Evolutionary conservation across 1,140 invertebrate genomes (phyloP), one percentile per base, ranked within the genome.

Genomic region (Akabosia matsudoensis): DNA sequence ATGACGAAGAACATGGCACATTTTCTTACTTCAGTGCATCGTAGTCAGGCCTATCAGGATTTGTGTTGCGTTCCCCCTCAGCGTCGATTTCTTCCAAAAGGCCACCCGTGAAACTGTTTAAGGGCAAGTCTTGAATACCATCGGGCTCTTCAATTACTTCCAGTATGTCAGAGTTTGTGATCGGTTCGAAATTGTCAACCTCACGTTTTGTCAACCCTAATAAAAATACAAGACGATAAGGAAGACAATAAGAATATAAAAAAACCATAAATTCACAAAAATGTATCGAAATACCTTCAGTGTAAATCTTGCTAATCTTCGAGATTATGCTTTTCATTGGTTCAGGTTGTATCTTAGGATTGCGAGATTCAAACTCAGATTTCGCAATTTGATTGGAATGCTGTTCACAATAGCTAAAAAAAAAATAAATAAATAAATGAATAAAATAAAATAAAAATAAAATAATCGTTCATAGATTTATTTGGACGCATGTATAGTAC

Each of bases 11-110:
- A n/a, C 10, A 31, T 7, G 28, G 30, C 1, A 13, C 14, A 7
- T 4, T 67, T 13, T 7, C 61, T 67, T 67, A 67, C 61, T 67
- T 67, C n/a, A 67, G 31, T 16, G 61, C 28, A n/a, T 67, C 61
- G 31, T 67, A 67, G 31, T 67, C 61, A 7, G 61, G 61, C 31
- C 31, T 67, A 13, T 67, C 61, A 30, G 61, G 61, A 67, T 67
- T 67, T 30, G 31, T 30, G n/a, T 30, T 67, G 28, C 61, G 24
- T 67, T 67, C 61, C n/a, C 61, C 61, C n/a, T 67, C 61, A 28
- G 61, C 7, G 31, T 67, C 61, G 13, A 28, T 4, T 30, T 67
- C 61, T 67, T 67, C 61, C 13, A 67, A 30, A 7, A 30, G 61
- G 22, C 61, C 61, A 13, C 61, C 61, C 61, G 61, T 67, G 30